Percentiles rank a stretch among this genome's conserved stretches.
Conservation (phyloP, 2,113 vertebrate species). For the Tetrax tetrax region DNA sequence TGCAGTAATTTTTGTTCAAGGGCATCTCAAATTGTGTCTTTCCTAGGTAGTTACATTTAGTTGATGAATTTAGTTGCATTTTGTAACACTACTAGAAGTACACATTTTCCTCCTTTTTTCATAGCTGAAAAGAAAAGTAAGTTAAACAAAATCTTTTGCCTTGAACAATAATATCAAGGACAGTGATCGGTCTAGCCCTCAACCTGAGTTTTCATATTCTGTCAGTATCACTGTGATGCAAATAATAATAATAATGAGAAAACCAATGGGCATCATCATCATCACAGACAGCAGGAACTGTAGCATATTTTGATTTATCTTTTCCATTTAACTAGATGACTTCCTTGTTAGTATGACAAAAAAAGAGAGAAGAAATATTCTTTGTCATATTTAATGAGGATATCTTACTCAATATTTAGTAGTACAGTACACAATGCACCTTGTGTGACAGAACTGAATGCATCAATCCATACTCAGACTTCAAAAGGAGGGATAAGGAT, state of each 20-base stretch:
- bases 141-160: neutral
- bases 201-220: neutral
- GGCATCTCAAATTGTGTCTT: neutral
- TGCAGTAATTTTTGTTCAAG: neutral
- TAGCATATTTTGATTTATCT: neutral
- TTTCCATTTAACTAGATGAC: neutral
- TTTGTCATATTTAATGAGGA: neutral
- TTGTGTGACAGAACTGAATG: neutral
- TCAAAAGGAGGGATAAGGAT: neutral
- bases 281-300: neutral
- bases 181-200: neutral
- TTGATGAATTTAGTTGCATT: conserved; percentile 10
- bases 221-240: neutral
- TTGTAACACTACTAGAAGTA: neutral
- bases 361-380: neutral
- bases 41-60: neutral
- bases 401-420: neutral
- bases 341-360: neutral
- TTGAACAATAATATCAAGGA: neutral
- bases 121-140: neutral
- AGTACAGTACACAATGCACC: neutral
- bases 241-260: neutral
- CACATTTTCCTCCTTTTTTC: neutral
- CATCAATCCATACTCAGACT: neutral
- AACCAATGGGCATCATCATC: neutral